These are phyloP conservation scores for Equus przewalskii DNA, from an alignment of 2,113 vertebrate species.

Conservation along the genomic window DNA sequence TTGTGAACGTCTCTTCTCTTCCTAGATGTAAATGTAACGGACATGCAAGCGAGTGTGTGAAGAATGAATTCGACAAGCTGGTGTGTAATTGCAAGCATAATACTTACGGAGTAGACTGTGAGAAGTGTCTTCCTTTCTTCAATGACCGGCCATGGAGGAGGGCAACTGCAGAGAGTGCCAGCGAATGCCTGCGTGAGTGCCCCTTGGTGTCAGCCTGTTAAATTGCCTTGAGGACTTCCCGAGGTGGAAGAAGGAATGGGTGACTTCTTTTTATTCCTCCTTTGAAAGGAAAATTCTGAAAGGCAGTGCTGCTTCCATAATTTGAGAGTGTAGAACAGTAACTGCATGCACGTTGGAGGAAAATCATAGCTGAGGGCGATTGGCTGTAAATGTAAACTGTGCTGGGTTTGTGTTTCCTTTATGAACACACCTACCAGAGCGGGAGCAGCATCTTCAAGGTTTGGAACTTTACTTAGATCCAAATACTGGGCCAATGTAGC, in stretches of 20 bases:
- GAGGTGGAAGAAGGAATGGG: background rate
- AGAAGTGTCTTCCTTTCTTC: conserved; percentile 95
- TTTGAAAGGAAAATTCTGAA: background rate
- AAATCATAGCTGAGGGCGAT: background rate
- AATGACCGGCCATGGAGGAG: conserved; percentile 97
- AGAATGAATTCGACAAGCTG: conserved; percentile 89
- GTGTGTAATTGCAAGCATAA: conserved; percentile 97
- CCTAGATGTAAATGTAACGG: conserved; percentile 98
- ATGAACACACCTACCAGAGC: background rate
- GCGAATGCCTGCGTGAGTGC: conserved; percentile 94
- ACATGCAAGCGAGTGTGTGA: conserved; percentile 95
- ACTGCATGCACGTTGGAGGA: background rate
- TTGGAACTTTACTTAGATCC: background rate
- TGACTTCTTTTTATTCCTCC: background rate
- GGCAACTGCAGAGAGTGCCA: conserved; percentile 93
- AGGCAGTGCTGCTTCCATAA: background rate
- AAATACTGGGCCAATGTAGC: background rate
- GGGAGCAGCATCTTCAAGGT: background rate
- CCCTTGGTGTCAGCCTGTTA: fast-evolving
- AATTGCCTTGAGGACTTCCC: background rate
- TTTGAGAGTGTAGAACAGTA: background rate
- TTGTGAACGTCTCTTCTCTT: background rate
- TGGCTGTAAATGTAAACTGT: background rate
- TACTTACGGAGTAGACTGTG: conserved; percentile 94
- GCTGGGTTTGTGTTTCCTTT: background rate